Base-by-base conservation (phyloP, 2,888 invertebrate species). In the Cryptocephalus primarius region DNA sequence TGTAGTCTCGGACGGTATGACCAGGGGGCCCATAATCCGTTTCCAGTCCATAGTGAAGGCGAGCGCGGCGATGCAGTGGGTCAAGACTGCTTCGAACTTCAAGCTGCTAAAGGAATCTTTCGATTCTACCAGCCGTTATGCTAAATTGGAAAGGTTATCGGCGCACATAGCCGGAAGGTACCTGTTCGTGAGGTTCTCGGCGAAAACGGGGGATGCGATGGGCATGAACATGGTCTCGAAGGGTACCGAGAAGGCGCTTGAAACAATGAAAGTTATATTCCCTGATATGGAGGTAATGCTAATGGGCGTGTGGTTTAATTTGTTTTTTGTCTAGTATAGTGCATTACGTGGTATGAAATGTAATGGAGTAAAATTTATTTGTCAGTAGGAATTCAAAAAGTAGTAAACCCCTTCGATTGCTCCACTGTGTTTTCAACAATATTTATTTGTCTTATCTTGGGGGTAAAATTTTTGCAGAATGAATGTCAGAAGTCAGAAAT, bases 201-300 rank as follows among this genome's bases (percentile, higher is more conserved):
- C 78, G 1, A 52, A 56, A 3, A 96, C 96, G 0, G 97, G 97
- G 0, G 97, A 99, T 67, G 97, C 97, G 2, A 99, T 97, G 97
- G 97, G 97, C 40, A 97, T 97, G 97, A 97, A 97, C 66, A 97
- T 97, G 96, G 78, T 96, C 0, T 94, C 94, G 0, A 96, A 96
- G 75, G 95, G 36, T 36, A 36, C 36, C n/a, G 36, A 36, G 12
- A 36, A 36, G 12, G 36, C 36, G n/a, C 36, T 36, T 4, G 36
- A 36, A 11, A 12, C n/a, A 6, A 36, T 36, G 36, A 36, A 12
- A 36, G 36, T 2, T 6, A n/a, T 11, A 4, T 36, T 36, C 6
- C 36, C 36, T 2, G 12, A n/a, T 12, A 36, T 36, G 36, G 36
- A 36, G 12, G 36, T 22, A 22, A 22, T 22, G 22, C 3, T 22